Evolutionary conservation across 2,888 invertebrate species (phyloP), one percentile per base, ranked within the genome.

Genomic region (Oeneis ivallda): DNA sequence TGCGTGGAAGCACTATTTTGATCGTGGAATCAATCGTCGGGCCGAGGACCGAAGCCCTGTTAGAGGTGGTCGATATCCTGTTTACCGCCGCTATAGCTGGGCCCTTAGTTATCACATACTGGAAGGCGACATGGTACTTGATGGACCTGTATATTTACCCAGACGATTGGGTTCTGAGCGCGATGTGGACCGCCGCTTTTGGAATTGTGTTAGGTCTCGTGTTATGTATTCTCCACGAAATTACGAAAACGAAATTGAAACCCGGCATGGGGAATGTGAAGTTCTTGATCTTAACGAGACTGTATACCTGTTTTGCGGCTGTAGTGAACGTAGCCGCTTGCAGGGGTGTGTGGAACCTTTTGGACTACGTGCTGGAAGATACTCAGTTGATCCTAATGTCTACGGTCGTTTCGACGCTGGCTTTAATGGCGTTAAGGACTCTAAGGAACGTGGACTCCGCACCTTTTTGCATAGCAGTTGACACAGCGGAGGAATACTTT

Each of bases 81-180:
- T 85, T 91, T 71, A 76, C 85, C 0, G 72, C 75, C n/a, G 73
- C 82, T 52, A 70, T 88, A 15, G 95, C 97, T 58, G 96, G 96
- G 1, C 95, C 96, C 0, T 87, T 96, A 65, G 96, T 96, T 43
- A 96, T 97, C 6, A 94, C 96, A 74, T 95, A 96, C 19, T 97
- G 97, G 97, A 92, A 97, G 74, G 96, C 97, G 10, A 93, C 94
- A 0, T 97, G 97, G 97, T 94, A 94, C 9, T 84, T 97, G 43
- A 92, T 97, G 80, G 96, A 97, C 75, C 79, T 95, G 19, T 93
- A 94, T 73, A 85, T 96, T 43, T 93, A 93, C 72, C 95, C 95
- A 0, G 83, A 89, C 0, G 85, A 93, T 65, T 77, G 79, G 7
- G 78, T 92, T 0, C 74, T 90, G 19, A 95, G 95, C 71, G 93